A percentile compares a stretch with the other conserved stretches of the same genome.
phyloP scores from a whole-genome alignment of 2,797 vertebrate genomes.

The Echiichthys vipera region DNA sequence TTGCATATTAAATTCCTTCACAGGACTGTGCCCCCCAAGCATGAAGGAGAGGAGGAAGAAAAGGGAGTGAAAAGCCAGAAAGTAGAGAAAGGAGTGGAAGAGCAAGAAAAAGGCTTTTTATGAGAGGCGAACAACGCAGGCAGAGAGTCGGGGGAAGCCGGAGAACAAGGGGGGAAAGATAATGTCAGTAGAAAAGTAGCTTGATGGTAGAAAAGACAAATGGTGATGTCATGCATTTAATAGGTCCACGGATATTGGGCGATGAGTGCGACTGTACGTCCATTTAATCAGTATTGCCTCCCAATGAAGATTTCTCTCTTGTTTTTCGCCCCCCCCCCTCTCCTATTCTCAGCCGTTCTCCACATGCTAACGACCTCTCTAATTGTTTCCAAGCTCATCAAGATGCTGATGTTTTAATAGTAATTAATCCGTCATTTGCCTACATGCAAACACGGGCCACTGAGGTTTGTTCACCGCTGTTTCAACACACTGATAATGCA shows the following conservation, averaged over 20 bases:
- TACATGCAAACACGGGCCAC: slow-evolving; percentile 81
- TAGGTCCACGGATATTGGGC: slow-evolving; percentile 82
- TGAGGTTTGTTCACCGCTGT: slow-evolving; percentile 78
- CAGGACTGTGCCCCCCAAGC: slow-evolving; percentile 84
- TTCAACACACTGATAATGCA: slow-evolving; percentile 79
- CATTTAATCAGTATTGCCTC: slow-evolving; percentile 85
- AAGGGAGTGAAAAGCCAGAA: slow-evolving; percentile 75
- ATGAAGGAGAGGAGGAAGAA: slow-evolving; percentile 77
- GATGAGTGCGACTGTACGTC: slow-evolving; percentile 79
- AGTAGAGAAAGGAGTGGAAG: slow-evolving; percentile 70
- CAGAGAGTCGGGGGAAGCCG: slow-evolving; percentile 66
- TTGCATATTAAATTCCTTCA: slow-evolving; percentile 91
- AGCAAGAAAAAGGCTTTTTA: slow-evolving; percentile 80
- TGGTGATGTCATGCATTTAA: slow-evolving; percentile 83
- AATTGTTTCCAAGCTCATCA: slow-evolving; percentile 86
- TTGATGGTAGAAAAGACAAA: slow-evolving; percentile 79
- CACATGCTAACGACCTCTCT: slow-evolving; percentile 77
- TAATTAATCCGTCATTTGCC: slow-evolving; percentile 86
- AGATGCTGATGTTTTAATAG: slow-evolving; percentile 83
- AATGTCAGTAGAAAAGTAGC: slow-evolving; percentile 75
- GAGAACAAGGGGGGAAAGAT: slow-evolving; percentile 60
- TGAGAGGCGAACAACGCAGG: slow-evolving; percentile 69
- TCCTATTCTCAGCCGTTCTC: slow-evolving; percentile 70
- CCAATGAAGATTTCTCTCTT: slow-evolving; percentile 82
- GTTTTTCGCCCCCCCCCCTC: slow-evolving; percentile 57